phyloP scores from a whole-genome alignment of 2,888 invertebrate species.

The Podabrus alpinus region DNA sequence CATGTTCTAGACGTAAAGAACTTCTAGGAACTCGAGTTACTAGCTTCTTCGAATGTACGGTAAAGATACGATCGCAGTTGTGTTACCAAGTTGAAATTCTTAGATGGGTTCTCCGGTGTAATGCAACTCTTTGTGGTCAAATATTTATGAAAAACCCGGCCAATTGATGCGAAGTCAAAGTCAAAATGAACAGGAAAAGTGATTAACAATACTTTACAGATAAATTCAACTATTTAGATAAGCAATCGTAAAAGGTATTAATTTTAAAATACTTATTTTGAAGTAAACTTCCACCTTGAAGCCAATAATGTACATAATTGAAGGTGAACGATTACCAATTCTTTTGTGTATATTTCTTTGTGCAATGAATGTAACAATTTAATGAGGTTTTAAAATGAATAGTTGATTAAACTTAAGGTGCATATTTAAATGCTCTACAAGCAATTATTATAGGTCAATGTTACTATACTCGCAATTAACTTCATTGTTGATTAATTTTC shows the following conservation, averaged over 20 bases:
- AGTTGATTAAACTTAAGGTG: background rate
- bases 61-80: background rate
- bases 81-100: background rate
- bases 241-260: background rate
- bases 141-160: background rate
- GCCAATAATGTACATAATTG: background rate
- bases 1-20: too few species aligned
- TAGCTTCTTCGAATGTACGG: too few species aligned
- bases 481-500: background rate
- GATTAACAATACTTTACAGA: background rate
- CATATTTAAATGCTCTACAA: background rate
- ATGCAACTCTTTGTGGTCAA: background rate
- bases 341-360: background rate
- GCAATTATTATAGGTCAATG: background rate
- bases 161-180: background rate
- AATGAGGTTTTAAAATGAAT: background rate
- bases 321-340: background rate
- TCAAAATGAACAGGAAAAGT: background rate
- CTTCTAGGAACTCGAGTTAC: too few species aligned
- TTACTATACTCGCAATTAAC: background rate
- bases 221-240: background rate
- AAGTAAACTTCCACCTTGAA: background rate
- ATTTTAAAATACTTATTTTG: background rate
- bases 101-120: background rate
- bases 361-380: background rate